Percentiles rank a stretch among this genome's conserved stretches.
These are phyloP conservation scores for Hoplodrina blanda DNA, from an alignment of 2,888 invertebrate species.

Conservation along the genomic window DNA sequence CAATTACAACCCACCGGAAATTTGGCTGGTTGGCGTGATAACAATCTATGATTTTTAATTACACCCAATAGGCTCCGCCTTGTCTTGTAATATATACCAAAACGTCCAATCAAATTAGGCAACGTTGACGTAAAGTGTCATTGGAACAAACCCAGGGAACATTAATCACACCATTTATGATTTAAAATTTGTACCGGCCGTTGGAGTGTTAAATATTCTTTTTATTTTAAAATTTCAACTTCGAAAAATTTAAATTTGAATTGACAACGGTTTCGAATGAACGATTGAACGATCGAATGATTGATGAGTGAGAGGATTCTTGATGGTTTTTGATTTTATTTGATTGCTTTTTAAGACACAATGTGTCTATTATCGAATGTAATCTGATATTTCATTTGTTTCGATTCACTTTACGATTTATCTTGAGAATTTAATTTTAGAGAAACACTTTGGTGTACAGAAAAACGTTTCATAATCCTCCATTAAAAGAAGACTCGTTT, in stretches of 20 bases:
- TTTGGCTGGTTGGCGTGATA: constrained; percentile 83
- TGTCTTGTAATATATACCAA: constrained; percentile 83
- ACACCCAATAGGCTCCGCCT: constrained; percentile 83
- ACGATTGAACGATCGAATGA: constrained; percentile 65
- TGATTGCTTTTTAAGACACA: constrained; percentile 46
- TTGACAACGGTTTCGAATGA: constrained; percentile 72
- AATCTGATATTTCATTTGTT: constrained; percentile 38
- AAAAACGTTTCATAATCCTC: constrained; percentile 14
- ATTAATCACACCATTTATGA: constrained; percentile 81
- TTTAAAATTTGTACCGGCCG: constrained; percentile 67
- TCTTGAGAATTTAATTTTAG: constrained; percentile 5
- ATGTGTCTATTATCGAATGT: constrained; percentile 41
- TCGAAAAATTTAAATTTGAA: constrained; percentile 72
- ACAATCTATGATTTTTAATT: constrained; percentile 86
- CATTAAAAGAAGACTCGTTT: constrained; percentile 23
- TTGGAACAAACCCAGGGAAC: constrained; percentile 73
- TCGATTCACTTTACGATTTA: constrained; percentile 19
- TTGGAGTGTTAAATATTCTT: constrained; percentile 71
- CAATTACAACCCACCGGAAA: constrained; percentile 82
- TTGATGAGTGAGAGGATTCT: constrained; percentile 63
- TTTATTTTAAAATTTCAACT: constrained; percentile 61
- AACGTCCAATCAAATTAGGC: constrained; percentile 88
- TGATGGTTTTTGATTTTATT: constrained; percentile 57
- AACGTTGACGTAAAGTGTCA: constrained; percentile 82
- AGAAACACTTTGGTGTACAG: constrained; percentile 10